These are phyloP conservation scores for Protophormia terraenovae DNA, from an alignment of 2,888 invertebrate species.

Conservation along the genomic window DNA sequence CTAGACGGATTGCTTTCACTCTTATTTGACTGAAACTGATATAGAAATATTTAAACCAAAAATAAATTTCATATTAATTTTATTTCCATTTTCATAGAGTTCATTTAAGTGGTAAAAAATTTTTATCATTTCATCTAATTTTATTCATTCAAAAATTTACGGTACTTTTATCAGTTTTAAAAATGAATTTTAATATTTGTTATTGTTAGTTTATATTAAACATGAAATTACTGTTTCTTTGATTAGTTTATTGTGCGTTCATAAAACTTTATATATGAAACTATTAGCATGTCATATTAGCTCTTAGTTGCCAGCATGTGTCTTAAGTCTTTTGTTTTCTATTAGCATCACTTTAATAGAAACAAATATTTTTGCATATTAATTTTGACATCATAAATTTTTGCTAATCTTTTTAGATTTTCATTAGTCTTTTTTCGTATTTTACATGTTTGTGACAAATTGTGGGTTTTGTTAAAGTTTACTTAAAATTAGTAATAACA, in stretches of 20 bases:
- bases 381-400: not conserved
- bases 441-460: not conserved
- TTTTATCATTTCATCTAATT: too few species aligned
- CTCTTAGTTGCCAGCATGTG: not conserved
- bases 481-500: too few species aligned
- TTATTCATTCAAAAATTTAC: constrained; percentile 9
- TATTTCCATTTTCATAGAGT: not conserved
- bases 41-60: not conserved
- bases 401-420: not conserved
- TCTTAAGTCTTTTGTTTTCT: constrained; percentile 39
- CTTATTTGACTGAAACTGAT: constrained; percentile 26
- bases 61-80: not conserved
- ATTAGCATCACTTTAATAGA: not conserved
- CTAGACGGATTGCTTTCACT: constrained; percentile 56
- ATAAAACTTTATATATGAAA: not conserved
- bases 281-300: not conserved
- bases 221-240: too few species aligned
- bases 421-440: not conserved
- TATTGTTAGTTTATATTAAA: not conserved
- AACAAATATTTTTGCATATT: not conserved
- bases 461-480: not conserved
- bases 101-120: too few species aligned
- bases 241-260: not conserved
- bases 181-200: constrained; percentile 15
- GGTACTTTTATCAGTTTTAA: not conserved